A percentile compares a stretch with the other conserved stretches of the same genome.
Conservation (phyloP, 2,888 invertebrate species). For the Endotricha flammealis region DNA sequence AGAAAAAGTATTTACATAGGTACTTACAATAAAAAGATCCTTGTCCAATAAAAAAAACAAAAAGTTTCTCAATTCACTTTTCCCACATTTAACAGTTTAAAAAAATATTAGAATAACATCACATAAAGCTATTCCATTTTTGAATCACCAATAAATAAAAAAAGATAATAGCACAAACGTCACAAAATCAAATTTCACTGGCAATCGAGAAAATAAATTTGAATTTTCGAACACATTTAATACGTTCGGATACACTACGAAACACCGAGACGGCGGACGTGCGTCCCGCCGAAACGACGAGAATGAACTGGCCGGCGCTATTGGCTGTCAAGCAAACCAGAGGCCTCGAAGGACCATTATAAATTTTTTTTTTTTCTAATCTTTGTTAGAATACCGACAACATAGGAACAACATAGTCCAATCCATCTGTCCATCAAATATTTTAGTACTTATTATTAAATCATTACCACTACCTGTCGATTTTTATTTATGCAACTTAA, state of each 20-base stretch:
- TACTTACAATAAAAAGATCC: neutral
- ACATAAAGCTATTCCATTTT: conserved; percentile 1
- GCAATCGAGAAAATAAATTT: neutral
- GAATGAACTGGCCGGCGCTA: neutral
- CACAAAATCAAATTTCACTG: conserved; percentile 2
- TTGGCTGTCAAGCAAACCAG: neutral
- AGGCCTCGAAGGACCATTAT: conserved; percentile 3
- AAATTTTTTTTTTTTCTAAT: neutral
- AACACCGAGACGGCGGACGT: neutral
- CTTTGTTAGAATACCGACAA: no score
- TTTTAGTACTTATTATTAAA: no score
- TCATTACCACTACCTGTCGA: no score
- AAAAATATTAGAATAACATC: neutral
- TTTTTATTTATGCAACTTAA: no score
- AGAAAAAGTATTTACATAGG: no score
- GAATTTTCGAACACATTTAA: conserved; percentile 4
- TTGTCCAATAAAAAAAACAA: neutral
- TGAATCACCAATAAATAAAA: conserved; percentile 1
- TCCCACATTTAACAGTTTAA: conserved; percentile 4
- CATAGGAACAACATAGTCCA: no score
- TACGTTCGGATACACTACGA: conserved; percentile 9
- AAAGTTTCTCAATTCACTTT: conserved; percentile 2
- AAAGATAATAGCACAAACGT: neutral
- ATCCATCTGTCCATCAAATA: no score
- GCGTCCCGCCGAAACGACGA: neutral